Base-by-base conservation (phyloP, 2,797 vertebrate genomes). In the Rhadinocentrus ornatus region DNA sequence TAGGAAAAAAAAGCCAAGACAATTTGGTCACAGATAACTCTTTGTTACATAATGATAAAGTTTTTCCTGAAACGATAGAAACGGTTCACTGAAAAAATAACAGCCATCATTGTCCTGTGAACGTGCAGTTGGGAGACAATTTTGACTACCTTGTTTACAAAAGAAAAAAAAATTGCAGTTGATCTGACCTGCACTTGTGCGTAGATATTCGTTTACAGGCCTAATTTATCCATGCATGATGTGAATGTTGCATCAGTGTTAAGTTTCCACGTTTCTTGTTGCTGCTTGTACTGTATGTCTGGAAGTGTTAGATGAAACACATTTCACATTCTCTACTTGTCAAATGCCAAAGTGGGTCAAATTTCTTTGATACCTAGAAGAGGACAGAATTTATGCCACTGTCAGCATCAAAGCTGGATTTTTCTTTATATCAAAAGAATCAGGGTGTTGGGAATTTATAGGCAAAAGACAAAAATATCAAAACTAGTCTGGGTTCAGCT, bases 281-380 rank as follows among this genome's bases (percentile, higher is more conserved):
- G 13, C 4, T 64, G 62, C 56, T 41, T 41, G 39, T 18, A 41
- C 18, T 41, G 39, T 18, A 41, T 18, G 39, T 41, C 4, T 41
- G 39, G 13, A 41, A 18, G 39, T 41, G 15, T 15, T 41, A 15
- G 8, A 48, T 68, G 22, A 54, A 66, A 61, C 7, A 35, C 24
- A 69, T 65, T 70, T 59, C 24, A 29, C 24, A 55, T 44, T 56
- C 32, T 46, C 29, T 57, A 56, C 27, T 22, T 46, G 50, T 13
- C 27, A 34, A 57, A 57, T 57, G 15, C 34, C 55, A 34, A 9
- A 9, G 8, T 34, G 4, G 34, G 34, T 34, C 34, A 34, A 6
- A 4, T 34, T 6, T 34, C 34, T 34, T 34, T 34, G 31, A 31
- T 31, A 6, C 31, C 6, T 31, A 31, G 3, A 31, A 31, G 31